Conservation (phyloP, 2,113 vertebrate genomes). For the Mionectes macconnelli region DNA sequence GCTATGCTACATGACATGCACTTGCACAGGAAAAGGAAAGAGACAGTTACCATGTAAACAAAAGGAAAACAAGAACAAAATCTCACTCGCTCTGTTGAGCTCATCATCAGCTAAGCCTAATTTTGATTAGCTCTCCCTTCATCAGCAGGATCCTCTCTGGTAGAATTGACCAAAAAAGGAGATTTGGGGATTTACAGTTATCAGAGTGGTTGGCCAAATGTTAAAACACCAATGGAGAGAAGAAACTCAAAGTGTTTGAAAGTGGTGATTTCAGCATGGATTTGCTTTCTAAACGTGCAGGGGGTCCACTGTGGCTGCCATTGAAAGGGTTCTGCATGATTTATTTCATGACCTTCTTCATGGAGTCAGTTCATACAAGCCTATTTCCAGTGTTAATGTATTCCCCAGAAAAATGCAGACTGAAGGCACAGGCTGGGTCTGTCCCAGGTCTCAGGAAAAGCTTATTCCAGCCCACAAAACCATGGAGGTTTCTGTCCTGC, state of each 20-base stretch:
- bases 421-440: background rate
- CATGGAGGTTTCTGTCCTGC: background rate
- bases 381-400: background rate
- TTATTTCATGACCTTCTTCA: background rate
- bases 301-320: background rate
- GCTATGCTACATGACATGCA: background rate
- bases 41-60: conserved; percentile 60
- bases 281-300: background rate
- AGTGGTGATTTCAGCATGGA: background rate
- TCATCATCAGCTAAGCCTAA: conserved; percentile 23
- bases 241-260: background rate
- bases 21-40: background rate
- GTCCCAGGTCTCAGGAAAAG: background rate
- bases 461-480: background rate
- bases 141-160: background rate
- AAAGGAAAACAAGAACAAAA: conserved; percentile 53
- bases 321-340: background rate
- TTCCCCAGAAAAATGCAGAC: background rate
- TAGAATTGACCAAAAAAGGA: conserved; percentile 33
- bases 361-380: background rate
- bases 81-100: background rate
- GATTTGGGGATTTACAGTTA: background rate
- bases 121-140: conserved; percentile 12
- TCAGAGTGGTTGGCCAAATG: background rate
- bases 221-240: background rate